Conservation (phyloP, 2,888 invertebrate genomes). For the Euphydryas editha region DNA sequence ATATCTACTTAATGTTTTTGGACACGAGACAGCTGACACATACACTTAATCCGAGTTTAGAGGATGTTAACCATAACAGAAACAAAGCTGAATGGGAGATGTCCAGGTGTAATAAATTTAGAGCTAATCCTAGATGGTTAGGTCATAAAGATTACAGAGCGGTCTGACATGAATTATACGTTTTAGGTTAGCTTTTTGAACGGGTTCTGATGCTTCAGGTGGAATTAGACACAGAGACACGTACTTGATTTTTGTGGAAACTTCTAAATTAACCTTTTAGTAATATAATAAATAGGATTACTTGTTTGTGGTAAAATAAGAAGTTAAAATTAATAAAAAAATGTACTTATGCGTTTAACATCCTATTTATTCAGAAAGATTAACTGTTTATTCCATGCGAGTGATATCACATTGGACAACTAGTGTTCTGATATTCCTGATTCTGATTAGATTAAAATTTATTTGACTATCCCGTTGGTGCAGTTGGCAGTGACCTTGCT, state of each 20-base stretch:
- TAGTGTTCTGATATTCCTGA: too few species aligned
- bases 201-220: constrained; percentile 38
- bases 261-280: constrained; percentile 8
- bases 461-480: too few species aligned
- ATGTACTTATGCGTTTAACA: too few species aligned
- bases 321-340: too few species aligned
- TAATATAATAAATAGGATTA: too few species aligned
- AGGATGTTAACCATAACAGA: constrained; percentile 46
- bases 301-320: too few species aligned
- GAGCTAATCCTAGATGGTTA: constrained; percentile 53
- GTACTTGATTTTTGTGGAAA: constrained; percentile 20
- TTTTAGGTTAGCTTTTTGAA: constrained; percentile 41
- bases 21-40: constrained; percentile 38
- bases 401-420: too few species aligned
- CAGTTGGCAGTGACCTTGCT: too few species aligned
- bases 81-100: constrained; percentile 47
- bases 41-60: constrained; percentile 48
- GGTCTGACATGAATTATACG: constrained; percentile 44
- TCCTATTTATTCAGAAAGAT: too few species aligned
- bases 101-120: constrained; percentile 57
- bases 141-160: constrained; percentile 56
- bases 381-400: too few species aligned
- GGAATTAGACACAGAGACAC: constrained; percentile 28
- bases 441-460: too few species aligned
- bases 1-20: constrained; percentile 8